Conservation (phyloP, 2,797 vertebrate genomes). For the Gymnoscopelus braueri region DNA sequence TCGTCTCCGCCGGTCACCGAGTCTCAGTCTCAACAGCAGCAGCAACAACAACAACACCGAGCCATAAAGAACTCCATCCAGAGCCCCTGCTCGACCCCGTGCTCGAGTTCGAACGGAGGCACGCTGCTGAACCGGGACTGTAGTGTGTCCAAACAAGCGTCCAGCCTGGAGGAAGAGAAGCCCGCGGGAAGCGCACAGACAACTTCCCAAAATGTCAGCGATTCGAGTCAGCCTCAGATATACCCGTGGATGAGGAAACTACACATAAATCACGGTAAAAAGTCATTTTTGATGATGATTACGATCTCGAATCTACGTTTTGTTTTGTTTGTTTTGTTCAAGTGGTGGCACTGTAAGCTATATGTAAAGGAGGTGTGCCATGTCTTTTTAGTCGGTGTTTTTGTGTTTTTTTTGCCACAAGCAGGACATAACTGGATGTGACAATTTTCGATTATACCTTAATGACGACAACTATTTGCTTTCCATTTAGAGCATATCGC, state of each 20-base stretch:
- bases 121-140: slow-evolving; percentile 89
- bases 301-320: too few species aligned
- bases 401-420: neutral
- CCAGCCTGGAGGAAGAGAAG: slow-evolving; percentile 91
- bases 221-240: slow-evolving; percentile 93
- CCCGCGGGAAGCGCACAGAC: slow-evolving; percentile 90
- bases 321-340: too few species aligned
- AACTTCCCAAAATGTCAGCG: slow-evolving; percentile 89
- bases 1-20: slow-evolving; percentile 85
- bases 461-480: neutral
- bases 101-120: slow-evolving; percentile 81
- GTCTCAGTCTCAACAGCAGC: slow-evolving; percentile 57
- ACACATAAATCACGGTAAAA: slow-evolving; percentile 97
- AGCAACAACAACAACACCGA: slow-evolving; percentile 74
- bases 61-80: slow-evolving; percentile 91
- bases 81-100: slow-evolving; percentile 85
- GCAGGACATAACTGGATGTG: neutral
- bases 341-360: neutral
- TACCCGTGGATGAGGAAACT: slow-evolving; percentile 99
- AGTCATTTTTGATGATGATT: slow-evolving; percentile 17
- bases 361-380: neutral
- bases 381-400: neutral
- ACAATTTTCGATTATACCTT: neutral
- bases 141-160: slow-evolving; percentile 83
- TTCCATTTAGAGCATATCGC: slow-evolving; percentile 2